Evolutionary conservation across 2,113 vertebrate genomes (phyloP).

Genomic region (Alligator mississippiensis): DNA sequence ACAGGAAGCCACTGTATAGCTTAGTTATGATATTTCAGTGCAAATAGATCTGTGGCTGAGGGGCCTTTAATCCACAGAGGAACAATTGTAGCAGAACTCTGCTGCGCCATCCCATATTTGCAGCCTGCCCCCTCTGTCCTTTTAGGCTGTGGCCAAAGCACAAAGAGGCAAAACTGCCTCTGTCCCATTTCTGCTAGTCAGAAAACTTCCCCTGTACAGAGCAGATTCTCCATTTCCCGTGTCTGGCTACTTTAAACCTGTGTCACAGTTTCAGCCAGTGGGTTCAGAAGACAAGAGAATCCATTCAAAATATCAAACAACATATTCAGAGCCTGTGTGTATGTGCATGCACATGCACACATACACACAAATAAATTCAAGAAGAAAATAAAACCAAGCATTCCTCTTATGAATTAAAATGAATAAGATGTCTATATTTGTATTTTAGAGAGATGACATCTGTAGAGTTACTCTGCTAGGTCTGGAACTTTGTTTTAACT

Average conservation of each 20-base stretch:
- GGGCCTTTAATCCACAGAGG: not conserved
- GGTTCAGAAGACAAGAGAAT: not conserved
- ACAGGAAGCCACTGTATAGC: not conserved
- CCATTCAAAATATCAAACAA: not conserved
- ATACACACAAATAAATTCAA: not conserved
- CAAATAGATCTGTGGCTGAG: not conserved
- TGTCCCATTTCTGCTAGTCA: accelerated
- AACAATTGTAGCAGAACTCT: not conserved
- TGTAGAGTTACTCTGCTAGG: not conserved
- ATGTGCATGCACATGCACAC: too few species aligned
- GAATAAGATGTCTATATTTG: not conserved
- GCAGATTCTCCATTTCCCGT: not conserved
- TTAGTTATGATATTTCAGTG: not conserved
- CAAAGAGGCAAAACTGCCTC: not conserved
- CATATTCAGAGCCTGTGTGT: not conserved
- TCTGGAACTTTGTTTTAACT: constrained; percentile 40
- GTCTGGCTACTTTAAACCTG: not conserved
- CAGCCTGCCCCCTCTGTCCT: not conserved
- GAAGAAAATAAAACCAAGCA: not conserved
- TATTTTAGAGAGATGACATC: not conserved
- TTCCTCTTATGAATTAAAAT: not conserved
- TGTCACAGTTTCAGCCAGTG: not conserved
- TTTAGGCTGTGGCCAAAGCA: not conserved
- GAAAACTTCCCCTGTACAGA: not conserved
- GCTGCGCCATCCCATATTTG: not conserved